These are phyloP conservation scores for Drosophila mulleri DNA, from an alignment of 2,888 invertebrate species.

Conservation along the genomic window DNA sequence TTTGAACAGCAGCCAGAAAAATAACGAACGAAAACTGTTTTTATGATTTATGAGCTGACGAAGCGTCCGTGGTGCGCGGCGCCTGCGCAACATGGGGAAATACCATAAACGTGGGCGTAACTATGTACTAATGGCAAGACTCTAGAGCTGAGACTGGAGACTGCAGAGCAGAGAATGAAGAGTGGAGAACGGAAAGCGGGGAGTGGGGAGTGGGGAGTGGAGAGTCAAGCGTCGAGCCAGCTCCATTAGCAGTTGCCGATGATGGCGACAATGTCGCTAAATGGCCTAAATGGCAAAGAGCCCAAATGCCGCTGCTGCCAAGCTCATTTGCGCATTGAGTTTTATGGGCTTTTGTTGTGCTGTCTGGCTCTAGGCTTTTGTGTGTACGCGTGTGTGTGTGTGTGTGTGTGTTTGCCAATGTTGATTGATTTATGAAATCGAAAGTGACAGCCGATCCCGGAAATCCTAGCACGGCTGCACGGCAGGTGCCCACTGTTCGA, in stretches of 20 bases:
- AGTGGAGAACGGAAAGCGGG: background rate
- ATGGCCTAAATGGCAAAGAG: constrained; percentile 45
- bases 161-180: background rate
- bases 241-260: constrained; percentile 47
- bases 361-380: constrained; percentile 22
- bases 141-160: background rate
- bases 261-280: constrained; percentile 54
- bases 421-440: constrained; percentile 68
- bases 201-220: background rate
- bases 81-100: constrained; percentile 57
- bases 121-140: constrained; percentile 32
- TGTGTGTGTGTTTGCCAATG: constrained; percentile 22
- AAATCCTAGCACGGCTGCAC: constrained; percentile 56
- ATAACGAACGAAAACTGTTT: constrained; percentile 20
- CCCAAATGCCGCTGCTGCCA: constrained; percentile 38
- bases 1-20: constrained; percentile 54
- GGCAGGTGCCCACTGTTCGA: constrained; percentile 7
- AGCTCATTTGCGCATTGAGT: constrained; percentile 43
- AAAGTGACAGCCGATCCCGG: constrained; percentile 69
- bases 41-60: constrained; percentile 74
- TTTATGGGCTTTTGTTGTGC: constrained; percentile 43
- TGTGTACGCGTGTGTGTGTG: constrained; percentile 28
- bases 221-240: constrained; percentile 12
- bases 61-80: constrained; percentile 42
- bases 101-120: constrained; percentile 57